These are phyloP conservation scores for Sus cebifrons DNA, from an alignment of 2,797 vertebrate species.

Conservation along the genomic window DNA sequence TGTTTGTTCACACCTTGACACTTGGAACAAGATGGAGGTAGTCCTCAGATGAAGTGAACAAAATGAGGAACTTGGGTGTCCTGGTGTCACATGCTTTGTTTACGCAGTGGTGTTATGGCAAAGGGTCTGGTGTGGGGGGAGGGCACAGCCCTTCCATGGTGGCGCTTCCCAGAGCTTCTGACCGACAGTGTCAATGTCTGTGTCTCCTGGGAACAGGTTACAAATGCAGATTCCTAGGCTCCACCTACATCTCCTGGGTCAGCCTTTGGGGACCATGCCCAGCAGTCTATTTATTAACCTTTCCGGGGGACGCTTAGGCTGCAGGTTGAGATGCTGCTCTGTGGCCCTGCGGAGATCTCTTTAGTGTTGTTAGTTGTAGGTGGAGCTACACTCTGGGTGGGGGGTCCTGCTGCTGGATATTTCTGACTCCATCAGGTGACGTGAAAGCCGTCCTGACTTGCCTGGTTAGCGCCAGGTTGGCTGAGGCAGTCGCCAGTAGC, in stretches of 20 bases:
- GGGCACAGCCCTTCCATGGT: neutral
- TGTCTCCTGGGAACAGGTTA: neutral
- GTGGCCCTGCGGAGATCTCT: neutral
- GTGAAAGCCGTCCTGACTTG: neutral
- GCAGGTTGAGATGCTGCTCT: neutral
- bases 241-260: neutral
- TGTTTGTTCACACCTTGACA: neutral
- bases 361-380: neutral
- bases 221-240: neutral
- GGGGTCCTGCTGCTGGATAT: neutral
- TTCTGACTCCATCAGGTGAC: neutral
- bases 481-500: too few relatives aligned
- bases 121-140: neutral
- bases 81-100: neutral
- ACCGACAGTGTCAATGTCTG: neutral
- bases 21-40: neutral
- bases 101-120: neutral
- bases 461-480: neutral
- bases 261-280: neutral
- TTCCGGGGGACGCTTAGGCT: neutral
- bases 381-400: neutral
- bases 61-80: neutral
- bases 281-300: neutral
- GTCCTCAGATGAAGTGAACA: neutral
- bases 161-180: neutral